phyloP scores from a whole-genome alignment of 2,797 vertebrate genomes.

The Trematomus bernacchii region DNA sequence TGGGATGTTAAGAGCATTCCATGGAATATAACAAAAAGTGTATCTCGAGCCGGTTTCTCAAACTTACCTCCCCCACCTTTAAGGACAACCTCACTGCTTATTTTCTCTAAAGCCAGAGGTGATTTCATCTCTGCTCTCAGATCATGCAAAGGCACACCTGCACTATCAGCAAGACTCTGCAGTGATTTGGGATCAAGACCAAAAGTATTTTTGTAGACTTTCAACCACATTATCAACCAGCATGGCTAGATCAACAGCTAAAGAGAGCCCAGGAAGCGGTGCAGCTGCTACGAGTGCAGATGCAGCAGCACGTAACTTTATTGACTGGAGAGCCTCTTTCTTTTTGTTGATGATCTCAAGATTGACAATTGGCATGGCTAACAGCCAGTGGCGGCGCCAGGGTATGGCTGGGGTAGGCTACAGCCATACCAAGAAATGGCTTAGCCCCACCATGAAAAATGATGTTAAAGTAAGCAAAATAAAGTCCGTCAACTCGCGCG shows the following conservation, averaged over 20 bases:
- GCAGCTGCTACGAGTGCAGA: background rate
- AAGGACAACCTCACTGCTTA: accelerated
- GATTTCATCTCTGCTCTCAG: background rate
- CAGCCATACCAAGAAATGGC: too few relatives aligned
- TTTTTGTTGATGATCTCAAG: conserved; percentile 15
- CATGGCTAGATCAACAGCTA: accelerated
- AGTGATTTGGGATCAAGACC: conserved; percentile 8
- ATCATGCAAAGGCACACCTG: accelerated
- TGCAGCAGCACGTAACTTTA: accelerated
- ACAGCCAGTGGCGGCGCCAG: too few relatives aligned
- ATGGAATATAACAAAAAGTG: too few relatives aligned
- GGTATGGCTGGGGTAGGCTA: too few relatives aligned
- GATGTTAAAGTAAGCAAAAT: too few relatives aligned
- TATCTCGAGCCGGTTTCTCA: too few relatives aligned
- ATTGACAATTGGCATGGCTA: background rate
- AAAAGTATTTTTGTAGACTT: background rate
- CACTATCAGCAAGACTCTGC: background rate
- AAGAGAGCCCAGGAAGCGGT: background rate
- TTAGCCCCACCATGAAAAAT: too few relatives aligned
- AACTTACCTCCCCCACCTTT: too few relatives aligned
- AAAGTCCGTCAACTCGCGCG: too few relatives aligned
- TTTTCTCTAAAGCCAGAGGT: background rate
- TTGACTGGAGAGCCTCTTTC: conserved; percentile 5
- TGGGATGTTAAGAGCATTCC: too few relatives aligned
- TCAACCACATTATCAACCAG: accelerated